Evolutionary conservation across 2,888 invertebrate species (phyloP), one percentile per base, ranked within the genome.

Genomic region (Theretra japonica): DNA sequence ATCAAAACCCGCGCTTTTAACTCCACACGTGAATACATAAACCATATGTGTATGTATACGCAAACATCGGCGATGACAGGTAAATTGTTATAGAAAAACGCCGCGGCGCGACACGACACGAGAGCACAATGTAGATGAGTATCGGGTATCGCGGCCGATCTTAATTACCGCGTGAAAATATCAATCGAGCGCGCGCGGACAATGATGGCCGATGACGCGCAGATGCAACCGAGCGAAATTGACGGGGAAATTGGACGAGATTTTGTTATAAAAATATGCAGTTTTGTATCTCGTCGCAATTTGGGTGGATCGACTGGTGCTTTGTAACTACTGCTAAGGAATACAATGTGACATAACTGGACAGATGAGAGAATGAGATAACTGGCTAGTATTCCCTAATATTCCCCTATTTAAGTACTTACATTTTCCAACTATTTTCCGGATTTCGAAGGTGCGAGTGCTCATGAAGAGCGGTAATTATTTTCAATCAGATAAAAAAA

Each of bases 101-200:
- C 86, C 86, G 86, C 85, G 82, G 85, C 85, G 83, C 83, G 83
- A 80, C 85, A 85, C 81, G 81, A 86, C 65, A 65, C 65, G 65
- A 65, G 41, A 65, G 65, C 23, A 65, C 65, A 65, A 65, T 65
- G 65, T 48, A 41, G 65, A 65, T 65, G 33, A 23, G 23, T 65
- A 65, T 65, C 65, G 76, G 84, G 90, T 90, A 93, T 92, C 93
- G 83, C 80, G 84, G 75, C 76, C 79, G 88, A 93, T 92, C 92
- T 84, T 92, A 93, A 93, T 93, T 92, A 91, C 88, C 83, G 84
- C 87, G 89, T 91, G 92, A 91, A 91, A 90, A 90, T 92, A 92
- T 92, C 90, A 90, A 92, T 92, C 85, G 84, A 86, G 82, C 90
- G 85, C 83, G 86, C 87, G 87, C 90, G 86, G 89, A 93, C 91